A percentile compares a stretch with the other conserved stretches of the same genome.
Conservation (phyloP, 2,113 vertebrate species). For the Rafetus swinhoei region DNA sequence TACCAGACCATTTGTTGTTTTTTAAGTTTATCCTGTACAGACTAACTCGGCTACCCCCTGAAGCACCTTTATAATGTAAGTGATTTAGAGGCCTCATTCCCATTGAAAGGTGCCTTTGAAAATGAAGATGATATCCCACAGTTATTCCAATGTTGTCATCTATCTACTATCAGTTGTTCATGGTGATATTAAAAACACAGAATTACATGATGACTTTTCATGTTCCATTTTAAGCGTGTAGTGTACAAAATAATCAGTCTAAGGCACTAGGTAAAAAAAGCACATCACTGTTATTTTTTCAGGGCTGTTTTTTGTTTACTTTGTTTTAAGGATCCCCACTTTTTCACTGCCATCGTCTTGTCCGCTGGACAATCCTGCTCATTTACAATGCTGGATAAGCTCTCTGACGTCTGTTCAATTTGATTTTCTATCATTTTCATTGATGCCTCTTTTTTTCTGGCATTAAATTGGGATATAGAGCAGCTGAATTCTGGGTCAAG, state of each 20-base stretch:
- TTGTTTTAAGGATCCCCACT: constrained; percentile 27
- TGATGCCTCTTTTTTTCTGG: constrained; percentile 71
- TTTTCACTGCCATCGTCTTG: constrained; percentile 71
- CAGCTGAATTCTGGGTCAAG: constrained; percentile 72
- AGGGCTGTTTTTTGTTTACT: constrained; percentile 14
- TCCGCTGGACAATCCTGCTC: constrained; percentile 63
- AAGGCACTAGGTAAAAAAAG: neutral
- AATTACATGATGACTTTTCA: neutral
- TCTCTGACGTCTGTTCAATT: constrained; percentile 74
- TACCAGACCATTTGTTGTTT: too few relatives aligned
- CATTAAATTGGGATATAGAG: constrained; percentile 70
- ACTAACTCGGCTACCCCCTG: too few relatives aligned
- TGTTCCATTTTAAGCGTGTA: neutral
- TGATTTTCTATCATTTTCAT: constrained; percentile 75
- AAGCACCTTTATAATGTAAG: neutral
- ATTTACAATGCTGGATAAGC: constrained; percentile 71
- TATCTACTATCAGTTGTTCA: neutral
- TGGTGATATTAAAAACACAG: neutral
- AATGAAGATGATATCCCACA: neutral
- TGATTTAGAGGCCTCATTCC: neutral
- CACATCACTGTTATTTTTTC: neutral
- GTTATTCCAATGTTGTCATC: too few relatives aligned
- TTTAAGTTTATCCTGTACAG: too few relatives aligned
- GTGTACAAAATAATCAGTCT: neutral
- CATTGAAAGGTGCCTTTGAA: neutral